Evolutionary conservation across 2,113 vertebrate species (phyloP), one percentile per base, ranked within the genome.

Genomic region (Mungos mungo): DNA sequence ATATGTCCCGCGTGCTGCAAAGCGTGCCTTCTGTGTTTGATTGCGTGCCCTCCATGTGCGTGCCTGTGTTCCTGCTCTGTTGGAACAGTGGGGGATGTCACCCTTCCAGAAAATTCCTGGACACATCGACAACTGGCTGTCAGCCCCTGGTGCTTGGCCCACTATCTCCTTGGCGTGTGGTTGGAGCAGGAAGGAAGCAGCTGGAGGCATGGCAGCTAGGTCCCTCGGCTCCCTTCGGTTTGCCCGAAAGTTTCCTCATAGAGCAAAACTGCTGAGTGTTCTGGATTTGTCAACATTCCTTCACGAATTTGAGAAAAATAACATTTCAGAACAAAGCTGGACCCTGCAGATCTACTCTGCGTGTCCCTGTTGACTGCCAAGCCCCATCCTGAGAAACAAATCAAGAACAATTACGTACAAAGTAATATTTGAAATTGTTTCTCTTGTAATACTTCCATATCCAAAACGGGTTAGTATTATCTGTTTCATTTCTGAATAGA

Each of bases 281-380:
- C 79, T 82, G 27, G 57, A 72, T 95, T 69, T 77, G 80, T 94
- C 90, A 79, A 69, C 85, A 68, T 92, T 95, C 93, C 85, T 89
- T 84, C 69, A 12, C 25, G 89, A 87, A 90, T 65, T 29, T 23
- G 33, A 87, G 84, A 81, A 95, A 94, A 94, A 90, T 9, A 91
- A 72, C 68, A 60, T 82, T 66, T 74, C 1, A 41, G 57, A 86
- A 82, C 13, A 45, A 86, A 86, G 29, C 15, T 27, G 54, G 92
- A n/a, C 80, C 57, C 33, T 65, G 10, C 50, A 50, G 29, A 33
- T 88, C 21, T 2, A 9, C 35, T 74, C 57, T 65, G 52, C 65
- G 27, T n/a, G 33, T 95, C 66, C 69, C 35, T 87, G 18, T 54
- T 89, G 90, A 90, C 80, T 41, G 87, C 81, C 57, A 19, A 90